Base-by-base conservation (phyloP, 2,797 vertebrate genomes). In the Falco peregrinus region DNA sequence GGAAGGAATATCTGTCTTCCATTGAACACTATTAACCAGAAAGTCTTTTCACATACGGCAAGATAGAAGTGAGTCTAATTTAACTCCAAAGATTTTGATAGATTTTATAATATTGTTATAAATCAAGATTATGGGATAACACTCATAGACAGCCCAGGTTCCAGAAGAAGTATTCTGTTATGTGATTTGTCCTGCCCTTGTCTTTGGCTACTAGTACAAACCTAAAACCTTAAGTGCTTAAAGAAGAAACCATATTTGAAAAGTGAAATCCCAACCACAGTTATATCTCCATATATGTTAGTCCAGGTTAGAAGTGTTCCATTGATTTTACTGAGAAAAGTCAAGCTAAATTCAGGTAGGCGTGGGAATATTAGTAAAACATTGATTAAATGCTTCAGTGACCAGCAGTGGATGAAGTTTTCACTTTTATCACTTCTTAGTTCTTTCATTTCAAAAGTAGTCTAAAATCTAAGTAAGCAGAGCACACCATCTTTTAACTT, bases 321-420 rank as follows among this genome's bases (percentile, higher is more conserved):
- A 84, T 71, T 92, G 82, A 90, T 95, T 95, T 95, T 91, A 86
- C 65, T 59, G 18, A 53, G 69, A 84, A 50, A 97, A 93, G 21
- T 26, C 37, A 79, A 83, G 41, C 21, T 70, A 45, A 87, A 18
- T 78, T 87, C 67, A 89, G 37, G 12, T 37, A 35, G 37, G 22
- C 6, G 18, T 88, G 48, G 48, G 21, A 94, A 50, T 82, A 68
- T 80, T 76, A 88, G 18, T 74, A 79, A 95, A 93, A 81, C 22
- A 56, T 33, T 75, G 61, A 93, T 80, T 88, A 89, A 93, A 95
- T 84, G 26, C n/a, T 91, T 95, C 69, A 82, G 25, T 7, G 19
- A 33, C 35, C 22, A 70, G 33, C 16, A 68, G 18, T 68, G 26
- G 35, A 65, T 56, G 45, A 39, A 74, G 7, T 84, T 87, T 70